Base-by-base conservation (phyloP, 2,888 invertebrate genomes). In the Cartodere bifasciata region DNA sequence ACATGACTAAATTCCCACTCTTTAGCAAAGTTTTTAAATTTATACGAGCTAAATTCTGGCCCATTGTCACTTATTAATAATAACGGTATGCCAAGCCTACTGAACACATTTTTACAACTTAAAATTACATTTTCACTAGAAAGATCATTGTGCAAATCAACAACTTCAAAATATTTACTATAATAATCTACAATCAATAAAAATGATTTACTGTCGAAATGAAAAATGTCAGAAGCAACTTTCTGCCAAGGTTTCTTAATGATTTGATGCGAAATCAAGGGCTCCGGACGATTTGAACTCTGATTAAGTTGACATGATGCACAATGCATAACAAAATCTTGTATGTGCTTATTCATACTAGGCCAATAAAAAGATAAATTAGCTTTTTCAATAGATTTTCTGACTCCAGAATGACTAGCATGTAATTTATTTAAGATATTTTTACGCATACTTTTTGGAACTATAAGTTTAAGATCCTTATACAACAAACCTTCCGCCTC, bases 41-140 rank as follows among this genome's bases (percentile, higher is more conserved):
- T 29, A 15, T 28, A 22, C 3, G 32, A 25, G 4, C 14, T 30
- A 24, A 39, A 43, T 31, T 49, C 43, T 15, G 34, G 39, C 16
- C 46, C 47, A 22, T 41, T 41, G 23, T 48, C 47, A 9, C 40
- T 23, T 15, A 35, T 40, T 13, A 47, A 34, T 11, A 40, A 12
- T 16, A 33, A 20, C 16, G 38, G 39, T 23, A 39, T 42, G 4
- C 38, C 40, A 13, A 40, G 35, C 20, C 36, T 27, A 3, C 32
- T n/a, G 28, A 37, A 37, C n/a, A 34, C 28, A 25, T 23, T 14
- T 20, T 29, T 21, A 5, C 32, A 12, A 14, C 12, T n/a, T 22
- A 11, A 23, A 15, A 27, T 23, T 23, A 29, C 22, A 29, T 7
- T 22, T 7, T 22, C n/a, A n/a, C n/a, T n/a, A n/a, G n/a, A n/a